Base-by-base conservation (phyloP, 2,113 vertebrate species). In the Podarcis cretensis region DNA sequence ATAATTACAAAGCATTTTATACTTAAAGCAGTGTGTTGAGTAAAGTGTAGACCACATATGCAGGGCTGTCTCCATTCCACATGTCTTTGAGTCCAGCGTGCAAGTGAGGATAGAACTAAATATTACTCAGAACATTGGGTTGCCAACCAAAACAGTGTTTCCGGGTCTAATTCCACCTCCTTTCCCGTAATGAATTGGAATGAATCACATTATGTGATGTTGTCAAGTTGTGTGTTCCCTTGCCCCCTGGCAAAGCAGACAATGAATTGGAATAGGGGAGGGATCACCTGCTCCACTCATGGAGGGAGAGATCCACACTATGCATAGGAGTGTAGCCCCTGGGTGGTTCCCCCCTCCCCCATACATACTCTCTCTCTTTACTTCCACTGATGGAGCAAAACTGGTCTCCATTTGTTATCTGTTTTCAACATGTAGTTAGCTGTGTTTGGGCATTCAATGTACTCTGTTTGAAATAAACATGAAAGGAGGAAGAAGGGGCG, bases 1-100 rank as follows among this genome's bases (percentile, higher is more conserved):
- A 83, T 68, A 82, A 68, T 59, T 43, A 76, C 65, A 71, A 85
- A 92, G 63, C 74, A 57, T 80, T 40, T 77, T 43, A 6, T 75
- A 40, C 43, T 79, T 40, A 73, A 79, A 84, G 23, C 68, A 79
- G 16, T 80, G 21, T 69, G 7, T 25, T 2, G 65, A 37, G 48
- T 77, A 79, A 0, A 75, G 20, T 0, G 76, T 84, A 63, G 59
- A 63, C 13, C 59, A 63, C 18, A 63, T 23, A 78, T n/a, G 27
- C 27, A 54, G 30, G 21, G 73, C 57, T n/a, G 14, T 65, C 73
- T 43, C 21, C 7, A 65, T 85, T 43, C 25, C 7, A 14, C 10
- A 40, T 40, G 5, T 32, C 37, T 79, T 48, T 48, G 37, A 79
- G 18, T 75, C 10, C 12, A 35, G 43, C 13, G 32, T 57, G 40